Conservation (phyloP, 92 coral and sea anemone species). For the Parazoanthus atlanticus region DNA sequence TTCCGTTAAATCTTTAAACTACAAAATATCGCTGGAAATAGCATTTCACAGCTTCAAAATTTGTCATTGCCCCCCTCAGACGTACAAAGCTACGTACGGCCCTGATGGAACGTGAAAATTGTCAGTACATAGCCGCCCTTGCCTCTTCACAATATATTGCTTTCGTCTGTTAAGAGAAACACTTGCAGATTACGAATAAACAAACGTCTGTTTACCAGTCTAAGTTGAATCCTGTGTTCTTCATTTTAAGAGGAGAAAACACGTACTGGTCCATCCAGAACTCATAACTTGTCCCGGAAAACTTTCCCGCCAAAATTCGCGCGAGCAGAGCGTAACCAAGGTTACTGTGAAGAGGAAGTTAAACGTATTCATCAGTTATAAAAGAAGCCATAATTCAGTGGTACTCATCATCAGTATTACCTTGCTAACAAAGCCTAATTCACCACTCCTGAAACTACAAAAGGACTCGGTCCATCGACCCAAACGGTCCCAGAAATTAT, state of each 20-base stretch:
- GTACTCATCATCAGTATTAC: not conserved
- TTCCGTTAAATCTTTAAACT: no score
- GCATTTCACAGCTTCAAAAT: no score
- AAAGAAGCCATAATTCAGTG: no score
- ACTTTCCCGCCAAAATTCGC: constrained; percentile 78
- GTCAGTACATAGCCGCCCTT: no score
- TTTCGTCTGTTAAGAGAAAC: not conserved
- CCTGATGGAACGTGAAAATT: no score
- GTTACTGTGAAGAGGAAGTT: constrained; percentile 59
- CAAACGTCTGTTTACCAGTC: constrained; percentile 57
- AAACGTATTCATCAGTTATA: not conserved
- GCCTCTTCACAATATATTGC: not conserved
- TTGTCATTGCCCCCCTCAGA: no score
- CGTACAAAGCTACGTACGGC: no score
- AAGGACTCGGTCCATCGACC: no score
- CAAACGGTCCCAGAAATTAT: no score
- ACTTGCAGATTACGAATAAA: not conserved
- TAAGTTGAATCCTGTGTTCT: constrained; percentile 74
- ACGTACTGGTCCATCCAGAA: constrained; percentile 79
- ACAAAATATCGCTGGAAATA: no score
- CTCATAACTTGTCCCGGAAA: constrained; percentile 73
- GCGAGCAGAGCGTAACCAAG: constrained; percentile 88
- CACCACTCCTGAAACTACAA: no score
- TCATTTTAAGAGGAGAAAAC: constrained; percentile 82
- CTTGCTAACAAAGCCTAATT: not conserved